A percentile compares a stretch with the other conserved stretches of the same genome.
phyloP scores from a whole-genome alignment of 2,797 vertebrate genomes.

The Falco naumanni region DNA sequence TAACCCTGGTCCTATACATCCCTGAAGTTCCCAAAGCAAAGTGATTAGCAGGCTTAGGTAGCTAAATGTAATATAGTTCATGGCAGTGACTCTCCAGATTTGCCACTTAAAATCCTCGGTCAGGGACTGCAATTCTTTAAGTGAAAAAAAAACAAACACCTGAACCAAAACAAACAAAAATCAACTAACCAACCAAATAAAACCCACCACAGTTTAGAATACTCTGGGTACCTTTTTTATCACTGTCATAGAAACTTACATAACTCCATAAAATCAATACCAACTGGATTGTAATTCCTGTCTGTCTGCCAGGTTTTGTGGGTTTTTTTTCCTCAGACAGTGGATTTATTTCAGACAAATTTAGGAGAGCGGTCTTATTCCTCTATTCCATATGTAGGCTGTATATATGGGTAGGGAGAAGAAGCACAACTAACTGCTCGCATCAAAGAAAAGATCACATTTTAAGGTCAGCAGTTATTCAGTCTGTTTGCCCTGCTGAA shows the following conservation, averaged over 20 bases:
- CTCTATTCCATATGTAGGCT: background rate
- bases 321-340: background rate
- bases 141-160: background rate
- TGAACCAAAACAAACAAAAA: background rate
- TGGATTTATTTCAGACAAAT: background rate
- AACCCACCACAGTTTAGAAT: background rate
- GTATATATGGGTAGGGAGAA: rapidly evolving
- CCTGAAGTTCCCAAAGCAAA: background rate
- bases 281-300: background rate
- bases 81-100: background rate
- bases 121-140: background rate
- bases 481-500: background rate
- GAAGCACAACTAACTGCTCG: background rate
- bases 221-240: background rate
- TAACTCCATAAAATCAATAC: background rate
- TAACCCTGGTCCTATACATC: rapidly evolving
- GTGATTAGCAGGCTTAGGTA: background rate
- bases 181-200: background rate
- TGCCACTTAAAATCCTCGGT: background rate
- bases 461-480: background rate
- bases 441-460: background rate
- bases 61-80: background rate
- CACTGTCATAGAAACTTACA: background rate
- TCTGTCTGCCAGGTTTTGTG: background rate
- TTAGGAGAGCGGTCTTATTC: background rate